Conservation (phyloP, 2,888 invertebrate genomes). For the Tortricodes alternella region DNA sequence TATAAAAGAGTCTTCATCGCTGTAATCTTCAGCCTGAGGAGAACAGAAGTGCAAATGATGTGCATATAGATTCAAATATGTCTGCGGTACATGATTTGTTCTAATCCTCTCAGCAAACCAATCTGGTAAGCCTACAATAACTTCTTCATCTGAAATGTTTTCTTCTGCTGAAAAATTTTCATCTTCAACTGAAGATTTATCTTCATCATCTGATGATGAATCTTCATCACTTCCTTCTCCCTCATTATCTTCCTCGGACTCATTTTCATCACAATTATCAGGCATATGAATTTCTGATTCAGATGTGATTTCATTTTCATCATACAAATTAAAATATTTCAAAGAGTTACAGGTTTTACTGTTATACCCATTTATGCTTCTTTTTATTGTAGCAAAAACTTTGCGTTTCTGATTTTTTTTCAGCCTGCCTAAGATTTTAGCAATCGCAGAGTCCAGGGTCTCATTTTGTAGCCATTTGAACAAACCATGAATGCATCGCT, state of each 20-base stretch:
- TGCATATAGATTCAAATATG: constrained; percentile 87
- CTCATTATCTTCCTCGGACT: constrained; percentile 40
- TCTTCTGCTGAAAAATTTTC: constrained; percentile 37
- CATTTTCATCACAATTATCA: constrained; percentile 40
- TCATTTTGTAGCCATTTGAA: constrained; percentile 90
- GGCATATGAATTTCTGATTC: constrained; percentile 35
- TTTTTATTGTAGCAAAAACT: constrained; percentile 82
- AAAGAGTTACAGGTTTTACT: constrained; percentile 82
- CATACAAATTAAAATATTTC: constrained; percentile 75
- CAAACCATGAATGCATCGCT: constrained; percentile 86
- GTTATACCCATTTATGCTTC: constrained; percentile 85
- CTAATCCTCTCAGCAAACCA: constrained; percentile 87
- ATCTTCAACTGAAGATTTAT: constrained; percentile 33
- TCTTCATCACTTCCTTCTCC: constrained; percentile 36
- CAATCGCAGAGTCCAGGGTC: constrained; percentile 86
- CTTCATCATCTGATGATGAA: constrained; percentile 33
- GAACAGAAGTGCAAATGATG: constrained; percentile 85
- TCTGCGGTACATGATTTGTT: constrained; percentile 83
- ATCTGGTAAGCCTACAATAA: constrained; percentile 66
- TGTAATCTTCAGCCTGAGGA: constrained; percentile 88
- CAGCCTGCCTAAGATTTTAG: constrained; percentile 85
- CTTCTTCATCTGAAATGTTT: constrained; percentile 41
- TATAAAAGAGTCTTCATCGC: constrained; percentile 81
- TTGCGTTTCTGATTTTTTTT: constrained; percentile 79
- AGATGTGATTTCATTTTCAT: constrained; percentile 34